Evolutionary conservation across 2,888 invertebrate genomes (phyloP), one percentile per base, ranked within the genome.

Genomic region (Caenorhabditis sp.): DNA sequence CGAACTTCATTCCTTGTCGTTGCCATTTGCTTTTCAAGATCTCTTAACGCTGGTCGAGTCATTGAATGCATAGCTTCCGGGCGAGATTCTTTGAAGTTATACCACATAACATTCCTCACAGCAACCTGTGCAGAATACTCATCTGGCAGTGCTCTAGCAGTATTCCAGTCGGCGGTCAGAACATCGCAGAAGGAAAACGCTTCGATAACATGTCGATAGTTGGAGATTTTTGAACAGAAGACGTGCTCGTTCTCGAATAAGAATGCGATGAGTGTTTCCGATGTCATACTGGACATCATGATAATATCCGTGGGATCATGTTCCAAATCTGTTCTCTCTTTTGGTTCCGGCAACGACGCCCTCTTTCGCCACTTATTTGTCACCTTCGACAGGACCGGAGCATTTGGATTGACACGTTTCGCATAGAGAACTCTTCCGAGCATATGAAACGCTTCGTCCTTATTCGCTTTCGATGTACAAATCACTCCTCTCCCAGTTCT

Each of bases 401-500:
- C 31, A 44, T 74, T 68, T 26, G 80, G 68, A 68, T 73, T 73
- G 49, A 75, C 26, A 44, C 83, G 63, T 72, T 83, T 79, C 14
- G 83, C 83, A 28, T 83, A 49, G 0, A 83, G 63, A 49, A 83
- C 80, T 28, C 83, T 69, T 6, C 83, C 83, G n/a, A 83, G 14
- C 83, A 83, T 83, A 19, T 83, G 80, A 51, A 83, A 75, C 26
- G 75, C 49, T 38, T 83, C 83, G 49, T 83, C 83, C 35, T 47
- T 41, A 58, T 83, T 83, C 2, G 80, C 59, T 54, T 61, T 70
- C 44, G 77, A 26, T 14, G 68, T 69, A 51, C 49, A 76, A 22
- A 76, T 54, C 12, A 76, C n/a, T 6, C 49, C 59, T 1, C 41
- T 35, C 6, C 76, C 76, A 28, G 49, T 38, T 22, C 16, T 59